Base-by-base conservation (phyloP, 2,113 vertebrate genomes). In the Calyptomena viridis region DNA sequence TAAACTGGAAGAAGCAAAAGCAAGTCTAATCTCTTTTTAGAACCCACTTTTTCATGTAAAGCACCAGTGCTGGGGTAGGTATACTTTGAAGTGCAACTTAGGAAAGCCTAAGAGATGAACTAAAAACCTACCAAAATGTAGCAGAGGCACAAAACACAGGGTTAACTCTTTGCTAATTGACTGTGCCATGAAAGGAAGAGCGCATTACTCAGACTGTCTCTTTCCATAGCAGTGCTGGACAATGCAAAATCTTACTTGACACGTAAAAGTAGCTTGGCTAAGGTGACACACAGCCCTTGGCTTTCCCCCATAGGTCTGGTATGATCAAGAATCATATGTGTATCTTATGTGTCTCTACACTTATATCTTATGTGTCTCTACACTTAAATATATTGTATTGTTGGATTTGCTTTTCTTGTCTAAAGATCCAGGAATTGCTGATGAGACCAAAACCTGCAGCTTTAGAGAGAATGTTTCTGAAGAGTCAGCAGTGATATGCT, bases 391-490 rank as follows among this genome's bases (percentile, higher is more conserved):
- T 71, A 90, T 23, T 79, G 80, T 62, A 60, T 68, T 75, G 68
- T 92, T 84, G 53, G 31, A 69, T 90, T 94, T 0, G 4, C n/a
- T 92, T 75, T 93, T 81, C 88, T 77, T 91, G 44, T 42, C 18
- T 77, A 86, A 81, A 91, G 88, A 49, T 75, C 78, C 72, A 42
- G 83, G 80, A 96, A 93, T 46, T 94, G 94, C 94, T 97, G 95
- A 94, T 93, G 95, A 89, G 73, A 78, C 80, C 53, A 94, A 96
- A 96, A 89, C 92, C 85, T 96, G 90, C 95, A 84, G 92, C 90
- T 96, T 94, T 93, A 75, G 80, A 96, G 79, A 93, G 93, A 95
- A 92, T 89, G 85, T 78, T 90, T 96, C 68, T 91, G 89, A 96
- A 94, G 93, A 90, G 92, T 94, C 94, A 96, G 93, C 93, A 96